Base-by-base conservation (phyloP, 2,888 invertebrate genomes). In the Drosophila niveifrons region DNA sequence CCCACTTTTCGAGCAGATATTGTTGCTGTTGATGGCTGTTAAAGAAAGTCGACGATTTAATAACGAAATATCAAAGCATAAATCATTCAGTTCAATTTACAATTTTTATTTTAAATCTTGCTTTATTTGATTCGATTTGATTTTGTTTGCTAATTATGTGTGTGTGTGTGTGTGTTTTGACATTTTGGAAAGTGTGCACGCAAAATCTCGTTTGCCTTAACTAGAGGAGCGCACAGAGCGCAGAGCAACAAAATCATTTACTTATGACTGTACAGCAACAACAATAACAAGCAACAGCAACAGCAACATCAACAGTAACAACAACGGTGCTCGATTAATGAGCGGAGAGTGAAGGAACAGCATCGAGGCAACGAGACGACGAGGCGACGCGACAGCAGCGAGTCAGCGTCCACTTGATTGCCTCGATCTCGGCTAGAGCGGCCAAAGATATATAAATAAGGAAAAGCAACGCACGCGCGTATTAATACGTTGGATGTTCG, bases 401-500 rank as follows among this genome's bases (percentile, higher is more conserved):
- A 66, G 52, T 66, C 80, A 82, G 73, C 76, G 74, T 78, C 78
- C 82, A 81, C 84, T 85, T 88, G 91, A 90, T 92, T 90, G 90
- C 92, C 92, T 92, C 92, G 92, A 87, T 90, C 87, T 23, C 76
- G 87, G 84, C 70, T 78, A 82, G 85, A 82, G 73, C 63, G 52
- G 15, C 90, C 85, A 69, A 82, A 77, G 71, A 86, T 83, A 91
- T 92, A 92, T 92, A 92, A 92, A 92, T 92, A 91, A 91, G 91
- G 92, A 91, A 85, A 85, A 75, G 89, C 85, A 89, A 87, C 88
- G 88, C 89, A 89, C 89, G 89, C 85, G 85, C 88, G 89, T 87
- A 84, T 87, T 87, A 87, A 79, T 78, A 41, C 79, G 72, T 74
- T 87, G 72, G 61, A 71, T 79, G 78, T 78, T 71, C 78, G 66